phyloP scores from a whole-genome alignment of 2,888 invertebrate genomes.

The Andrena bucephala region DNA sequence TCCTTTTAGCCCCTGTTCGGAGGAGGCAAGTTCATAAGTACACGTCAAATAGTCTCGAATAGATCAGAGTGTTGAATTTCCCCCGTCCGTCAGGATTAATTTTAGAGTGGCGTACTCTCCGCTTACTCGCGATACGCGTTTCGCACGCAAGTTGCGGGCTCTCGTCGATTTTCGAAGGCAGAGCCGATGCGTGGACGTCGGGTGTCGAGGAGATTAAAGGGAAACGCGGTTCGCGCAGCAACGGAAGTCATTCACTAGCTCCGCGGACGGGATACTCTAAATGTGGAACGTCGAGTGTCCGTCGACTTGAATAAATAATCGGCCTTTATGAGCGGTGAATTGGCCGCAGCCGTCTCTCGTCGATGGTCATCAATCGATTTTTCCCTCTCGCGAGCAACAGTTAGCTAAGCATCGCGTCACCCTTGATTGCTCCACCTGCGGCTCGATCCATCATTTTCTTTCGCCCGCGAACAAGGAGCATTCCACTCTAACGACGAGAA shows the following conservation, averaged over 20 bases:
- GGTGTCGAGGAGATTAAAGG: slow-evolving; percentile 57
- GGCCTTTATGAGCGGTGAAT: slow-evolving; percentile 51
- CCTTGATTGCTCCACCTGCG: neutral
- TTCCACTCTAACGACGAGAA: too few relatives aligned
- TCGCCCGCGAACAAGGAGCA: neutral
- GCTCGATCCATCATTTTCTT: neutral
- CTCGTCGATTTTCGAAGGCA: neutral
- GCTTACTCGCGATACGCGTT: too few relatives aligned
- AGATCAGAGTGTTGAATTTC: too few relatives aligned
- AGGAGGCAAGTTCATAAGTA: too few relatives aligned
- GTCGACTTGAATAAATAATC: slow-evolving; percentile 69
- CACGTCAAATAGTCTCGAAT: too few relatives aligned
- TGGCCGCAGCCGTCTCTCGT: slow-evolving; percentile 16
- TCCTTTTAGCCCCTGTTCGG: too few relatives aligned
- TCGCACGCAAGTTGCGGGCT: neutral
- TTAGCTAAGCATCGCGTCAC: neutral
- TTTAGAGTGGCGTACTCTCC: slow-evolving; percentile 1
- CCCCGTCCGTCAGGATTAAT: neutral
- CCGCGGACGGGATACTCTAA: slow-evolving; percentile 69
- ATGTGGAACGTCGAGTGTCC: slow-evolving; percentile 64
- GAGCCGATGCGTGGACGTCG: slow-evolving; percentile 39
- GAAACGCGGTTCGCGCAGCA: slow-evolving; percentile 57
- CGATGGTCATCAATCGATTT: slow-evolving; percentile 29
- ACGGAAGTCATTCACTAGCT: slow-evolving; percentile 71
- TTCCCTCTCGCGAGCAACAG: neutral